phyloP scores from a whole-genome alignment of 2,113 vertebrate genomes.

The Ifrita kowaldi region DNA sequence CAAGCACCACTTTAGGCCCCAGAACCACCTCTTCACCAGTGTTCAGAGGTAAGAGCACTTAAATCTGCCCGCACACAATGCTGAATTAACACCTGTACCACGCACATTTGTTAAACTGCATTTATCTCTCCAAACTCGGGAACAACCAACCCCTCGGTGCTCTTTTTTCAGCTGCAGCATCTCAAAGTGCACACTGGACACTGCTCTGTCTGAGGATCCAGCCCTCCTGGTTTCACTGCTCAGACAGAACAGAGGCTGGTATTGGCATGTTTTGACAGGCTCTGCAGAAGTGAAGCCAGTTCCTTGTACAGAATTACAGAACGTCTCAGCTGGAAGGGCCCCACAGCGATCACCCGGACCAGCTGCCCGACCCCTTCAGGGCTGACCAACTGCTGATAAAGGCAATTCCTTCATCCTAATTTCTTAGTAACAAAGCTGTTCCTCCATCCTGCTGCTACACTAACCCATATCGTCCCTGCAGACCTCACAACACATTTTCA shows the following conservation, averaged over 20 bases:
- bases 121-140: not conserved
- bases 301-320: not conserved
- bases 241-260: not conserved
- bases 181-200: not conserved
- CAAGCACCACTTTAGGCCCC: not conserved
- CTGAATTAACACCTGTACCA: not conserved
- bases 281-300: not conserved
- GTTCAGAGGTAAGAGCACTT: not conserved
- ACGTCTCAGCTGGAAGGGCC: not conserved
- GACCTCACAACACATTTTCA: not conserved
- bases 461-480: not conserved
- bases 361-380: not conserved
- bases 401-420: not conserved
- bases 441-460: not conserved
- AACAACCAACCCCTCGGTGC: not conserved
- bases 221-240: not conserved
- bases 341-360: rapidly evolving
- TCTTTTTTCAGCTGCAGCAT: not conserved
- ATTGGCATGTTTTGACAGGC: not conserved
- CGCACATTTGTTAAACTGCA: not conserved
- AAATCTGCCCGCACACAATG: not conserved
- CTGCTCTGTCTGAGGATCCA: not conserved
- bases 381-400: not conserved
- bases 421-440: not conserved
- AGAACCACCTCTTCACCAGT: not conserved